Evolutionary conservation across 2,888 invertebrate species (phyloP).

Genomic region (Endotricha flammealis): DNA sequence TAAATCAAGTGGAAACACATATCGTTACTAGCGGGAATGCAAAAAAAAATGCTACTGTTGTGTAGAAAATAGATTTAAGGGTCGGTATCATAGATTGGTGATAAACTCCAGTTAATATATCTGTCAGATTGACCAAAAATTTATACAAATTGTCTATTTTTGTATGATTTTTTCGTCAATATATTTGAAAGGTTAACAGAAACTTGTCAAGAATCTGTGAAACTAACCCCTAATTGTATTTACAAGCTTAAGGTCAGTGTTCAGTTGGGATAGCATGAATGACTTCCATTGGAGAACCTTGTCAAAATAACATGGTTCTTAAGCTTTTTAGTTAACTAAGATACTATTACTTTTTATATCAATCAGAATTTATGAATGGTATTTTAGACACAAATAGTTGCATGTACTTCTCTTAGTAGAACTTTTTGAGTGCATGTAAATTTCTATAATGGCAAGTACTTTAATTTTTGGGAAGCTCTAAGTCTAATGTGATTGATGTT

Average conservation of each 20-base stretch:
- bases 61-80: slow-evolving; percentile 37
- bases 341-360: not conserved
- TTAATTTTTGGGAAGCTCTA: not conserved
- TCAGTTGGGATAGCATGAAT: not conserved
- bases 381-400: not conserved
- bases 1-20: slow-evolving; percentile 68
- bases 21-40: slow-evolving; percentile 63
- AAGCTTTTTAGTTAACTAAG: too few species aligned
- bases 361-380: not conserved
- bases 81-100: too few species aligned
- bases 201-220: too few species aligned
- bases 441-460: not conserved
- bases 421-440: not conserved
- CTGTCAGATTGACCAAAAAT: too few species aligned
- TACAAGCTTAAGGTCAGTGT: not conserved
- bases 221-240: not conserved
- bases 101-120: too few species aligned
- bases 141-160: too few species aligned
- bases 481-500: slow-evolving; percentile 18
- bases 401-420: slow-evolving; percentile 1
- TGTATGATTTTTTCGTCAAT: too few species aligned
- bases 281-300: too few species aligned
- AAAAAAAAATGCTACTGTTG: slow-evolving; percentile 41
- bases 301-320: too few species aligned
- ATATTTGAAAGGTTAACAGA: slow-evolving; percentile 16